Evolutionary conservation across 2,797 vertebrate species (phyloP).

Genomic region (Lepilemur septentrionalis): DNA sequence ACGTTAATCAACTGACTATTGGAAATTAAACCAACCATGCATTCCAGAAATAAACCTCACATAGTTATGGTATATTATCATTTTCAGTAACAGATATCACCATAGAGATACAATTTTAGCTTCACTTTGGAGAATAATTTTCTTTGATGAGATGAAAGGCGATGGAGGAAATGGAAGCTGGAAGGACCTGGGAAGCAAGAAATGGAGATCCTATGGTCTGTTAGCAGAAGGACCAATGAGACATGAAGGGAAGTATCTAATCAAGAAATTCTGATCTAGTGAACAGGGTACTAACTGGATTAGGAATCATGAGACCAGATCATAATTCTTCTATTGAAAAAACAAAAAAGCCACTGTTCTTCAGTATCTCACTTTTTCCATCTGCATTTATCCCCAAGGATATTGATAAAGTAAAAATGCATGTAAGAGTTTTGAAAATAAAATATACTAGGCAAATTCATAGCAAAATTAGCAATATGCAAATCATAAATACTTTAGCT

Average conservation of each 20-base stretch:
- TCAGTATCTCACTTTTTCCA: background rate
- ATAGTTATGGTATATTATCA: background rate
- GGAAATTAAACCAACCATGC: background rate
- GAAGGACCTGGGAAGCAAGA: background rate
- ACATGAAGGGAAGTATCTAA: background rate
- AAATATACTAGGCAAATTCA: background rate
- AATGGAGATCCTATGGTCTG: background rate
- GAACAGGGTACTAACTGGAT: background rate
- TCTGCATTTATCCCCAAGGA: background rate
- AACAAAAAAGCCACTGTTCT: background rate
- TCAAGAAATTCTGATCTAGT: background rate
- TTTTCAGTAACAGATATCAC: background rate
- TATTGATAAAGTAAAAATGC: conserved; percentile 37
- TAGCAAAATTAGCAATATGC: background rate
- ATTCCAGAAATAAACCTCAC: background rate
- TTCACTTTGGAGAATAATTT: background rate
- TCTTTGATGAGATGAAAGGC: background rate
- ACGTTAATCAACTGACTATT: background rate
- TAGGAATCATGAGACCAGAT: background rate
- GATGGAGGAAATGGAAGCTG: background rate
- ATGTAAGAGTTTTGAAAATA: background rate
- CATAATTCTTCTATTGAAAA: background rate
- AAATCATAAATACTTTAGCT: conserved; percentile 22
- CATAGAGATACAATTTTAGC: background rate
- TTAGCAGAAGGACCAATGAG: background rate